phyloP scores from a whole-genome alignment of 2,113 vertebrate species.

The Candoia aspera region DNA sequence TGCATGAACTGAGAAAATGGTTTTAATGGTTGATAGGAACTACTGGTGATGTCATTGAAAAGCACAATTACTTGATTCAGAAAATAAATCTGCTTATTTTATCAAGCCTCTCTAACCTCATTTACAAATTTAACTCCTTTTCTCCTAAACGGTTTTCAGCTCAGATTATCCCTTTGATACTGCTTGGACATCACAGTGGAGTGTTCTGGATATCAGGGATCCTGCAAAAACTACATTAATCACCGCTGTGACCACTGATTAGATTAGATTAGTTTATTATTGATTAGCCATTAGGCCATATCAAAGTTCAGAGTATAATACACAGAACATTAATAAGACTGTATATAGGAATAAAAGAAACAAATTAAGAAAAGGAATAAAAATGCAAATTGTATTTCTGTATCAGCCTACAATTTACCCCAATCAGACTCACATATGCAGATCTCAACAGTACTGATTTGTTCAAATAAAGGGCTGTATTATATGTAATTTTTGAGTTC shows the following conservation, averaged over 20 bases:
- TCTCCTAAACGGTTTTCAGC: background rate
- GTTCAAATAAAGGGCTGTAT: too few relatives aligned
- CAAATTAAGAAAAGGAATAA: too few relatives aligned
- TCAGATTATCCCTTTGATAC: background rate
- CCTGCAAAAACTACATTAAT: background rate
- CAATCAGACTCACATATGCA: too few relatives aligned
- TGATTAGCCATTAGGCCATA: background rate
- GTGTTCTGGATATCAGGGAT: background rate
- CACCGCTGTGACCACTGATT: background rate
- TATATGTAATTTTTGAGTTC: too few relatives aligned
- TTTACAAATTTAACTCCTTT: background rate
- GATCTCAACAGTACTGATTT: too few relatives aligned
- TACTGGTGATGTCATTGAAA: background rate
- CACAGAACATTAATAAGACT: too few relatives aligned
- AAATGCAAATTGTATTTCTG: too few relatives aligned
- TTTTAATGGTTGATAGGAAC: background rate
- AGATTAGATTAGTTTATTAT: background rate
- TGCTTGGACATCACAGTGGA: background rate
- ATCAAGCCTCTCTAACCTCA: background rate
- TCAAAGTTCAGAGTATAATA: too few relatives aligned
- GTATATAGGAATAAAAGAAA: too few relatives aligned
- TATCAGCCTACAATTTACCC: too few relatives aligned
- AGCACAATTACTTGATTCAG: background rate
- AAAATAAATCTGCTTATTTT: background rate
- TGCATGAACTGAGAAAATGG: background rate